Evolutionary conservation across 53 echinoderm and acorn worm genomes (phyloP).

Genomic region (Paracentrotus lividus): DNA sequence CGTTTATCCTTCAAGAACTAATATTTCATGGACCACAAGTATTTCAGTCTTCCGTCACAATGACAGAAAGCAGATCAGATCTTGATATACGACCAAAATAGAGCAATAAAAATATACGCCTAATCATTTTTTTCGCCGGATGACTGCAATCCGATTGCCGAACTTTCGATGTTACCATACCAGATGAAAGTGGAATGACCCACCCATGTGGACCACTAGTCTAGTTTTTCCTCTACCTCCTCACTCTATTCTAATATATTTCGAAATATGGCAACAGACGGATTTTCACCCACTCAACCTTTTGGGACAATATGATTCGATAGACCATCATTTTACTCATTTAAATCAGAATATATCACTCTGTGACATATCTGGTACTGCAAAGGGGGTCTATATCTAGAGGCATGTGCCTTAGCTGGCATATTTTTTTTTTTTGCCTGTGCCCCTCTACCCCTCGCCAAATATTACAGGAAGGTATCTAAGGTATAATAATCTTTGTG

Average conservation of each 20-base stretch:
- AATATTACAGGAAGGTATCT: too few relatives aligned
- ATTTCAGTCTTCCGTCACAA: neutral
- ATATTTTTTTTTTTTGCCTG: too few relatives aligned
- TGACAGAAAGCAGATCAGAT: slow-evolving; percentile 48
- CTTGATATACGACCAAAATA: slow-evolving; percentile 60
- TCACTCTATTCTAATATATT: neutral
- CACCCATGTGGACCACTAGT: slow-evolving; percentile 20
- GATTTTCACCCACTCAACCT: neutral
- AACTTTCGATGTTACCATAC: slow-evolving; percentile 41
- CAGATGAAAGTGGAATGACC: slow-evolving; percentile 26
- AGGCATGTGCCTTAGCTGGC: too few relatives aligned
- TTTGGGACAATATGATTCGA: neutral
- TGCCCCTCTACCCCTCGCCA: neutral
- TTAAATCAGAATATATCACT: too few relatives aligned
- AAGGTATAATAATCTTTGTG: too few relatives aligned
- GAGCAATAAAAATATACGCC: slow-evolving; percentile 54
- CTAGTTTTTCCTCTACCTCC: slow-evolving; percentile 19
- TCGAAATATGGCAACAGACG: neutral
- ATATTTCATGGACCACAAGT: slow-evolving; percentile 1
- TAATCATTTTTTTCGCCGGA: slow-evolving; percentile 41
- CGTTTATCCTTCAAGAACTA: neutral
- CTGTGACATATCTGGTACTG: too few relatives aligned
- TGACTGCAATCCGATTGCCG: slow-evolving; percentile 40
- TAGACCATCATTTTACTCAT: too few relatives aligned
- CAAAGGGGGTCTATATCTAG: too few relatives aligned